Conservation (phyloP, 1,140 invertebrate species). For the Bacillus rossius region DNA sequence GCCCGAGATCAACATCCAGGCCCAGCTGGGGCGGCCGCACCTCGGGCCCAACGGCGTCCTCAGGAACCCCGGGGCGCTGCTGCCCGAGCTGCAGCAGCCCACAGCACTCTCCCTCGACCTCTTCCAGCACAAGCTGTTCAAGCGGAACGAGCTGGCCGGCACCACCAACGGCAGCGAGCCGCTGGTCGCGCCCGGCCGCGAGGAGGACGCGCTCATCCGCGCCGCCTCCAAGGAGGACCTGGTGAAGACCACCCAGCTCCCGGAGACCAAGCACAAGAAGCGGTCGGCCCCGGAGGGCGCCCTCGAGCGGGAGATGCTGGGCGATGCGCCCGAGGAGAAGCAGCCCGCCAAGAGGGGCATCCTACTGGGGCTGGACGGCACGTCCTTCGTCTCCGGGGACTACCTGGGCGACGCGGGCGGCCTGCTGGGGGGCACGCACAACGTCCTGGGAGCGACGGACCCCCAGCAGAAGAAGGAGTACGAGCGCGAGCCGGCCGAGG, state of each 20-base stretch:
- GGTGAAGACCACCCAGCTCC: no score
- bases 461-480: background rate
- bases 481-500: constrained; percentile 63
- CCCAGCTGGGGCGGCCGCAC: constrained; percentile 15
- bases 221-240: no score
- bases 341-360: no score
- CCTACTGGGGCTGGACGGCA: no score
- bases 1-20: constrained; percentile 1
- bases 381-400: background rate
- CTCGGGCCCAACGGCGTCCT: background rate
- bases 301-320: no score
- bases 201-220: no score
- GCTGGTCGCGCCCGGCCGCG: background rate
- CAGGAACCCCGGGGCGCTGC: background rate
- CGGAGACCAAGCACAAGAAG: no score
- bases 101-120: constrained; percentile 6
- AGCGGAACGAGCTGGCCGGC: constrained; percentile 14
- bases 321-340: no score
- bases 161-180: constrained; percentile 16
- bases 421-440: background rate
- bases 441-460: no score
- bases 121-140: constrained; percentile 7
- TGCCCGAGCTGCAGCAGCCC: constrained; percentile 6
- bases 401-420: background rate
- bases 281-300: no score